These are phyloP conservation scores for Eupithecia exiguata DNA, from an alignment of 2,888 invertebrate genomes.

Conservation along the genomic window DNA sequence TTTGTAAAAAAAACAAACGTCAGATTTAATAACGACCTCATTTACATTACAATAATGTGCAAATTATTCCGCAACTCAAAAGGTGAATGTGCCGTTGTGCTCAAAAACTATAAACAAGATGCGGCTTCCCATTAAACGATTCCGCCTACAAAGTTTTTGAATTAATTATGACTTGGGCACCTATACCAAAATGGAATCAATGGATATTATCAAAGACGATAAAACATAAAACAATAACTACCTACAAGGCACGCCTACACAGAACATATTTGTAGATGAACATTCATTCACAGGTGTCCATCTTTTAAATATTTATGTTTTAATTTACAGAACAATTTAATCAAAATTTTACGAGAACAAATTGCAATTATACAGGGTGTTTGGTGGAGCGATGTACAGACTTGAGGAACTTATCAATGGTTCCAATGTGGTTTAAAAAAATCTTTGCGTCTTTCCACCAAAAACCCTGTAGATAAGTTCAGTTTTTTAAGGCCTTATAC, in stretches of 20 bases:
- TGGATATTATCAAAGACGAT: slow-evolving; percentile 22
- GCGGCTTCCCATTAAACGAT: slow-evolving; percentile 56
- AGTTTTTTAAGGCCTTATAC: not conserved
- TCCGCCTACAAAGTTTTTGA: slow-evolving; percentile 52
- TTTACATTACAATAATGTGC: slow-evolving; percentile 35
- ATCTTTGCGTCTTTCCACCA: not conserved
- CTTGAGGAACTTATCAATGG: not conserved
- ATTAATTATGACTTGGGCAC: slow-evolving; percentile 20
- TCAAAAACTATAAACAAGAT: slow-evolving; percentile 54
- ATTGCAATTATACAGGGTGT: not conserved
- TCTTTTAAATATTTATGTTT: not conserved
- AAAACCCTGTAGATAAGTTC: not conserved
- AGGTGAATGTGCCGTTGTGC: slow-evolving; percentile 50
- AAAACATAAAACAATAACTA: slow-evolving; percentile 26
- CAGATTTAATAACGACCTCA: slow-evolving; percentile 28
- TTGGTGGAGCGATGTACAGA: not conserved
- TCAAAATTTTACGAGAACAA: not conserved
- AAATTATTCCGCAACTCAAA: slow-evolving; percentile 43
- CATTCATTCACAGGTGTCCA: slow-evolving; percentile 20
- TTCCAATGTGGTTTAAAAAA: not conserved
- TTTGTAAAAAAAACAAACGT: slow-evolving; percentile 23
- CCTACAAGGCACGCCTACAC: slow-evolving; percentile 25
- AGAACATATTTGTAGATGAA: slow-evolving; percentile 13
- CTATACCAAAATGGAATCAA: slow-evolving; percentile 15
- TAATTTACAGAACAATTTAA: not conserved